Conservation (phyloP, 2,113 vertebrate species). For the Tonatia bakeri region DNA sequence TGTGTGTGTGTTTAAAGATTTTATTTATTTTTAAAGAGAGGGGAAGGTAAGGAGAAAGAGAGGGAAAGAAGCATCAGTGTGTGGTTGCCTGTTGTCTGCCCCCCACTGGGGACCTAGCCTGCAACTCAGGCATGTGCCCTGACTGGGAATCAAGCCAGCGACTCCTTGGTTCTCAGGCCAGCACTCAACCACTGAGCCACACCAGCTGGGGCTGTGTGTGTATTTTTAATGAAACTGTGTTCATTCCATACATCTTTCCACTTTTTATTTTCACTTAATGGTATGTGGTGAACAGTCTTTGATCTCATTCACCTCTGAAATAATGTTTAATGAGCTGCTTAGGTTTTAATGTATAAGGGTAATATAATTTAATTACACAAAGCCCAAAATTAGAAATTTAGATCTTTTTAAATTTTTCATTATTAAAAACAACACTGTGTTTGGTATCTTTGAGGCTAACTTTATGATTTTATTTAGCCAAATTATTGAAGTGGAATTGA, state of each 20-base stretch:
- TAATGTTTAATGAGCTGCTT: not conserved
- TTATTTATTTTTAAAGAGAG: no score
- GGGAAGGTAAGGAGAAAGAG: no score
- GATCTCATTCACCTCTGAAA: not conserved
- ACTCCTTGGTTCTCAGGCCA: no score
- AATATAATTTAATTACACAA: not conserved
- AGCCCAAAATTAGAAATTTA: not conserved
- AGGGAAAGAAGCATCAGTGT: no score
- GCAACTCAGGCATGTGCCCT: no score
- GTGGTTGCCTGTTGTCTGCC: no score
- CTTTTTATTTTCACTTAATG: slow-evolving; percentile 10
- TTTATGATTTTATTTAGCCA: not conserved
- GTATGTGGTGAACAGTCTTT: not conserved
- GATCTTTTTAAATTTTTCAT: not conserved
- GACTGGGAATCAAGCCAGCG: no score
- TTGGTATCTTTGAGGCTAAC: not conserved
- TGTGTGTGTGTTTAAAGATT: not conserved
- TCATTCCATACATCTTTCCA: not conserved
- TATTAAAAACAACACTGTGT: not conserved
- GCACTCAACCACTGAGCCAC: no score
- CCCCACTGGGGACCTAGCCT: no score
- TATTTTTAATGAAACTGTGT: not conserved
- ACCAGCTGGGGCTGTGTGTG: not conserved
- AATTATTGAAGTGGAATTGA: not conserved
- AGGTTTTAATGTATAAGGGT: not conserved